phyloP scores from a whole-genome alignment of 1,140 invertebrate genomes.

The Drosophila virilis region DNA sequence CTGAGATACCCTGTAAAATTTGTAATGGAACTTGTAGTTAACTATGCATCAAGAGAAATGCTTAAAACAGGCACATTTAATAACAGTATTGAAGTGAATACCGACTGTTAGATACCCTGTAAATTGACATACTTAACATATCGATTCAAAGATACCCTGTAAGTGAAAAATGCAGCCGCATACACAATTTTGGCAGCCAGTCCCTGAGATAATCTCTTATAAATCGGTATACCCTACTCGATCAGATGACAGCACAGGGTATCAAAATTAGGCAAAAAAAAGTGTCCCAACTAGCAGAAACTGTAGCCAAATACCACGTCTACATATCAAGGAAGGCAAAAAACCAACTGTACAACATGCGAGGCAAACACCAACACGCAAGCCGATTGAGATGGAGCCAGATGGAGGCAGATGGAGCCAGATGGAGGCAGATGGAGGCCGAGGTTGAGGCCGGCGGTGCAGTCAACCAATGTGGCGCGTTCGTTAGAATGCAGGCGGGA shows the following conservation, averaged over 20 bases:
- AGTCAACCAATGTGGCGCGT: constrained; percentile 33
- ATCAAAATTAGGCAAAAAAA: constrained; percentile 34
- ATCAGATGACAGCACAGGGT: neutral
- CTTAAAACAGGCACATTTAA: no score
- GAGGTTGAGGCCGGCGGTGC: constrained; percentile 8
- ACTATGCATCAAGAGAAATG: no score
- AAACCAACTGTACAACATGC: constrained; percentile 70
- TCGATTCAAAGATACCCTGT: neutral
- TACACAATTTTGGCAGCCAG: no score
- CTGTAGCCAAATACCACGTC: constrained; percentile 8
- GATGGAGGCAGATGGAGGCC: constrained; percentile 34
- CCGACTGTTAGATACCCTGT: no score
- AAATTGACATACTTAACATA: no score
- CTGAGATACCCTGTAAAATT: no score
- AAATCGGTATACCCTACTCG: neutral
- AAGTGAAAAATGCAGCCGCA: neutral
- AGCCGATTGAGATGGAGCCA: constrained; percentile 36
- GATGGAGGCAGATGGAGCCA: neutral
- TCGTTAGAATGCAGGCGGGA: constrained; percentile 19
- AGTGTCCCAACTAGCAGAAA: constrained; percentile 23
- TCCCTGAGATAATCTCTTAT: no score
- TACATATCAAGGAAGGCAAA: constrained; percentile 56
- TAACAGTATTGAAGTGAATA: no score
- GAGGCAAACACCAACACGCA: constrained; percentile 40
- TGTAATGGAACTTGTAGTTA: no score